Evolutionary conservation across 2,888 invertebrate genomes (phyloP).

Genomic region (Eurois occulta): DNA sequence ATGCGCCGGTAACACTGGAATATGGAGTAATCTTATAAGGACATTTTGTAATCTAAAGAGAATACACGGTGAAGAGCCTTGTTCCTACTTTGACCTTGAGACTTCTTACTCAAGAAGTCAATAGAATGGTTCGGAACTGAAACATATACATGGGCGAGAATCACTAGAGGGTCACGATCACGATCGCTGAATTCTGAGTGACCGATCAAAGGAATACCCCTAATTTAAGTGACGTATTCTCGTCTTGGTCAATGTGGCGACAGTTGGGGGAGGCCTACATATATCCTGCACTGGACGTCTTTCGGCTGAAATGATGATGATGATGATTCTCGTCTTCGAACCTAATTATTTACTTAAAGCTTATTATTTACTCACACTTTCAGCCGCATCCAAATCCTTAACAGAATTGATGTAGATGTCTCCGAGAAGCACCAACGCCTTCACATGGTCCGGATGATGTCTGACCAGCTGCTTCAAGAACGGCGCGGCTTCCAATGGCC

Average conservation of each 20-base stretch:
- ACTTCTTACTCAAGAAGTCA: neutral
- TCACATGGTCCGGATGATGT: conserved; percentile 97
- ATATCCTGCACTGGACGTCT: no score
- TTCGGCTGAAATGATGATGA: no score
- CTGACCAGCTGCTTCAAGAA: conserved; percentile 97
- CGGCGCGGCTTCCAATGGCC: conserved; percentile 97
- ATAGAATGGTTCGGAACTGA: neutral
- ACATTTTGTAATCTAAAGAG: neutral
- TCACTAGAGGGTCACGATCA: neutral
- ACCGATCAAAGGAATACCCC: neutral
- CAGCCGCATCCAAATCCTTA: conserved; percentile 98
- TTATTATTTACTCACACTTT: conserved; percentile 92
- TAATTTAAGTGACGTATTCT: neutral
- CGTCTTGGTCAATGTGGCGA: no score
- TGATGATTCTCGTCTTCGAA: neutral
- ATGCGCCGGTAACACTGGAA: conserved; percentile 97
- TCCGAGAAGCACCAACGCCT: conserved; percentile 97
- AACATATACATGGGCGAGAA: neutral
- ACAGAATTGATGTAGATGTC: conserved; percentile 99
- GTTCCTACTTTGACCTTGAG: neutral
- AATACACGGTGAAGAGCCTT: neutral
- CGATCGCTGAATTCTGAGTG: neutral
- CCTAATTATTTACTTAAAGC: neutral
- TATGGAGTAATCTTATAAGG: neutral
- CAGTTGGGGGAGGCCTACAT: no score